A percentile compares a stretch with the other conserved stretches of the same genome.
These are phyloP conservation scores for Nymphalis io DNA, from an alignment of 1,140 invertebrate species.

Conservation along the genomic window DNA sequence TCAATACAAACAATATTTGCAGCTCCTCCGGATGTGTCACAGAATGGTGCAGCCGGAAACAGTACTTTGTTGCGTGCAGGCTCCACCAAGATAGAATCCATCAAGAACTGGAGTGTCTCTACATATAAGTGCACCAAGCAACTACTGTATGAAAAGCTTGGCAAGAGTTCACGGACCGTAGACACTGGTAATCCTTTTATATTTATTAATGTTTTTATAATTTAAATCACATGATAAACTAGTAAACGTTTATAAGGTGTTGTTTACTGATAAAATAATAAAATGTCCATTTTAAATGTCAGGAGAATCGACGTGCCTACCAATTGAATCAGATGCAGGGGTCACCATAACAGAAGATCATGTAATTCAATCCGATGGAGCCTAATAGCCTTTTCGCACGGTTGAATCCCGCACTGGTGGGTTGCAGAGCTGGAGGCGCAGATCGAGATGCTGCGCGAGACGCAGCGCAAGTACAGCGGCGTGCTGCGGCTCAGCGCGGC, in stretches of 20 bases:
- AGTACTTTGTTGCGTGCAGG: constrained; percentile 83
- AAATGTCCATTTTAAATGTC: too few species aligned
- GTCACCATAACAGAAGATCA: too few species aligned
- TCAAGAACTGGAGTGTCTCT: constrained; percentile 98
- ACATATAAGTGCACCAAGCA: constrained; percentile 98
- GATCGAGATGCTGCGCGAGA: constrained; percentile 95
- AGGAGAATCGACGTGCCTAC: too few species aligned
- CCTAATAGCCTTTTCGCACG: too few species aligned
- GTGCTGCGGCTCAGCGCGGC: constrained; percentile 92
- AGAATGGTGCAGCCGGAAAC: constrained; percentile 67
- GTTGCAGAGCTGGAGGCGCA: constrained; percentile 92
- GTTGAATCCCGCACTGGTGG: too few species aligned
- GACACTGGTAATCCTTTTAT: constrained; percentile 86
- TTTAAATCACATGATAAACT: too few species aligned
- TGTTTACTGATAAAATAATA: too few species aligned
- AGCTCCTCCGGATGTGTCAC: constrained; percentile 79
- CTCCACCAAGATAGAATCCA: constrained; percentile 90
- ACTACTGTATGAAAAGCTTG: constrained; percentile 95
- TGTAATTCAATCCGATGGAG: background rate
- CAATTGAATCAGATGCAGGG: too few species aligned
- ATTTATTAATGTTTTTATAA: constrained; percentile 27
- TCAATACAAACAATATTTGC: constrained; percentile 21
- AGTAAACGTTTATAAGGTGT: too few species aligned
- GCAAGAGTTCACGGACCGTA: constrained; percentile 94
- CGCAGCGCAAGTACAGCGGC: constrained; percentile 96